Percentiles rank a stretch among this genome's conserved stretches.
Conservation (phyloP, 1,140 invertebrate species). For the Polypedilum pembai region DNA sequence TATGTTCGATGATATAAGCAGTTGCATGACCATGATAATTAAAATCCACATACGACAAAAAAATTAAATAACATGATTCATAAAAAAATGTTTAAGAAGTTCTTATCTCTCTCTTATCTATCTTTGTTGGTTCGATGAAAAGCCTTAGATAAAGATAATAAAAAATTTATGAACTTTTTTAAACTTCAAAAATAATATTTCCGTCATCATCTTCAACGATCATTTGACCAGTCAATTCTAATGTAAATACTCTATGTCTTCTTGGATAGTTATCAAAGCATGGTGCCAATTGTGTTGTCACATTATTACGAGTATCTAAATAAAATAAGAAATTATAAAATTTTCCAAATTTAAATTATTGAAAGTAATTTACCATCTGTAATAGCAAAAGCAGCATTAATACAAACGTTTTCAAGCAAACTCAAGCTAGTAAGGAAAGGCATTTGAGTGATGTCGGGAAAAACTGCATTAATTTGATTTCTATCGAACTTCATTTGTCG, state of each 20-base stretch:
- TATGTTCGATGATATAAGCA: too few relatives aligned
- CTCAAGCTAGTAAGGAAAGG: background rate
- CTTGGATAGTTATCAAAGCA: background rate
- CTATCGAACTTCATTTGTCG: background rate
- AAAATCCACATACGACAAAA: too few relatives aligned
- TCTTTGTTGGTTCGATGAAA: too few relatives aligned
- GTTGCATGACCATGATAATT: too few relatives aligned
- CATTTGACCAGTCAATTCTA: background rate
- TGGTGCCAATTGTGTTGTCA: background rate
- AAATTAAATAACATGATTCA: too few relatives aligned
- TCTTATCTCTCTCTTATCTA: too few relatives aligned
- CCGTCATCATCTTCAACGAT: background rate
- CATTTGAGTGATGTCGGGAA: background rate
- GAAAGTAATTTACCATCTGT: background rate
- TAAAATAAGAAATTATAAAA: too few relatives aligned
- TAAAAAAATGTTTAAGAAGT: too few relatives aligned
- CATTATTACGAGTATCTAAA: background rate
- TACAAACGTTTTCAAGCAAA: background rate
- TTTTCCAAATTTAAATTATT: too few relatives aligned
- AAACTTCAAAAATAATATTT: background rate
- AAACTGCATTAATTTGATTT: slow-evolving; percentile 15
- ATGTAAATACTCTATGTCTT: background rate
- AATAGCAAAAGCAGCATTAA: background rate
- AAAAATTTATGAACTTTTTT: too few relatives aligned
- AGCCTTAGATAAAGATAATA: too few relatives aligned